Conservation (phyloP, 2,113 vertebrate species). For the Miniopterus natalensis region DNA sequence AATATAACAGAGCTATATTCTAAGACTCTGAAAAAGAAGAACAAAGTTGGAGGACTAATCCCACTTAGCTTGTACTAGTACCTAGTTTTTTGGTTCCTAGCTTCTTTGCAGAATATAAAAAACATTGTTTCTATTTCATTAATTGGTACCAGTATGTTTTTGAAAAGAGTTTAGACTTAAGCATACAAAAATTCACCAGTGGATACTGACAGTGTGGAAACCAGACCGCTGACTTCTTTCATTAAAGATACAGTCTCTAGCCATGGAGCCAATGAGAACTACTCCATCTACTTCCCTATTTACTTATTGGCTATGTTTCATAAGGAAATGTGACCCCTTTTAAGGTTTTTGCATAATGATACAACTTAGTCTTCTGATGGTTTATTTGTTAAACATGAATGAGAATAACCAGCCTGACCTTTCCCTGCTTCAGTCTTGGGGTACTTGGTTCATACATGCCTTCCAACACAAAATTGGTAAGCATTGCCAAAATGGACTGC, state of each 20-base stretch:
- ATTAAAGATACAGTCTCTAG: neutral
- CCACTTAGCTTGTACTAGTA: neutral
- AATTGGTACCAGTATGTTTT: neutral
- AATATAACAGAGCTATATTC: neutral
- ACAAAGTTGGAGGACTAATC: neutral
- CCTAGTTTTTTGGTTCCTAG: neutral
- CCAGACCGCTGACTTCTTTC: neutral
- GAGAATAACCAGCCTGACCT: neutral
- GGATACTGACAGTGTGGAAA: neutral
- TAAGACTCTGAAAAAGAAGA: neutral
- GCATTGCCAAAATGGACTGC: neutral
- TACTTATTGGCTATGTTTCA: neutral
- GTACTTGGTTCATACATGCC: neutral
- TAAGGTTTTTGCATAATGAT: constrained; percentile 24
- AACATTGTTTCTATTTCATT: neutral
- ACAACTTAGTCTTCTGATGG: neutral
- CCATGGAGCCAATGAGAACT: neutral
- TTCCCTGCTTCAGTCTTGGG: neutral
- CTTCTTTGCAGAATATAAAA: neutral
- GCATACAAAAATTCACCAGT: neutral
- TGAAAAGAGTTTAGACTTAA: neutral
- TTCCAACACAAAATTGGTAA: neutral
- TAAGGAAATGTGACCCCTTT: constrained; percentile 34
- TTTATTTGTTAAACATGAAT: constrained; percentile 34
- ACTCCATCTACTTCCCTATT: neutral